A percentile compares a stretch with the other conserved stretches of the same genome.
Conservation (phyloP, 2,888 invertebrate species). For the Salticus scenicus region DNA sequence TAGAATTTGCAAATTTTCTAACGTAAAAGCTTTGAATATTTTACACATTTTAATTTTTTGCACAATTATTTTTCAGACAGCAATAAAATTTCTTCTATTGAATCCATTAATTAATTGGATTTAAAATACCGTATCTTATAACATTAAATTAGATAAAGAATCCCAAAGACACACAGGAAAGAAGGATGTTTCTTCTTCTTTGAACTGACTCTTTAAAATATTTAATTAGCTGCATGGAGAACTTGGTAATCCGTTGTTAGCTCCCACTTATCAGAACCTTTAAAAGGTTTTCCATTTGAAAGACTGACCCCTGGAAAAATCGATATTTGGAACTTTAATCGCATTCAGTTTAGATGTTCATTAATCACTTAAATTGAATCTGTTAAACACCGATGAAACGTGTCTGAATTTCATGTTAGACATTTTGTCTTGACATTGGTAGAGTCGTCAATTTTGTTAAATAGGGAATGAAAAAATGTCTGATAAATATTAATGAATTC, state of each 20-base stretch:
- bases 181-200: not conserved
- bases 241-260: not conserved
- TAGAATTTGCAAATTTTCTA: too few relatives aligned
- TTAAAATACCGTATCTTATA: not conserved
- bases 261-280: not conserved
- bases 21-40: too few relatives aligned
- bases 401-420: not conserved
- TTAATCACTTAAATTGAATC: slow-evolving; percentile 8
- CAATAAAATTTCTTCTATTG: too few relatives aligned
- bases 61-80: too few relatives aligned
- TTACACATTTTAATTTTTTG: too few relatives aligned
- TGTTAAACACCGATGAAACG: not conserved
- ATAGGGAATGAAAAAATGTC: not conserved
- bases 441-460: not conserved
- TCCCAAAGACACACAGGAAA: not conserved
- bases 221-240: not conserved
- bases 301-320: not conserved
- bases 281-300: not conserved
- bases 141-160: not conserved
- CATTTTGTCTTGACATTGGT: not conserved
- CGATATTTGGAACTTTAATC: not conserved
- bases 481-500: not conserved
- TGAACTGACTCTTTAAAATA: not conserved
- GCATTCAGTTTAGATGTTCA: not conserved
- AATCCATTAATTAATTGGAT: too few relatives aligned